Evolutionary conservation across 1,140 invertebrate genomes (phyloP), one percentile per base, ranked within the genome.

Genomic region (Choristoneura fumiferana): DNA sequence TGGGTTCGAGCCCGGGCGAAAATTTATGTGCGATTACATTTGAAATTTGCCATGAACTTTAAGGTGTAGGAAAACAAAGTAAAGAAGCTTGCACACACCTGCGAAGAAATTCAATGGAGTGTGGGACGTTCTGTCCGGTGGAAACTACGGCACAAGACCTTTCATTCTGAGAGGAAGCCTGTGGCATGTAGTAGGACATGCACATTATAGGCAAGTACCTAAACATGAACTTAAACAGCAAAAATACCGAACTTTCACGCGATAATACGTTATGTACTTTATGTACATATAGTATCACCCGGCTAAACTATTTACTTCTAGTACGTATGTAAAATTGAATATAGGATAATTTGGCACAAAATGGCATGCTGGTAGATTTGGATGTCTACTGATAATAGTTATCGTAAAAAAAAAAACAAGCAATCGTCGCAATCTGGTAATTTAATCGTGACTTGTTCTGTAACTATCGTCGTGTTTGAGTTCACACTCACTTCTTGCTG

Each of bases 361-460:
- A n/a, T 49, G 12, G 43, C 43, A 17, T 49, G 43, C 10, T 14
- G 40, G 40, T 43, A 43, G 40, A 18, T 18, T 9, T 17, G 40
- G 40, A n/a, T n/a, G n/a, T n/a, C n/a, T 49, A 22, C 43, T 49
- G 9, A 12, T 5, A n/a, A 12, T 49, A 33, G 43, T 49, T 12
- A 49, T 29, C 22, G 22, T 49, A 49, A 49, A 49, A 49, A 49
- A 49, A 49, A 49, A 18, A 22, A 22, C 12, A 49, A 49, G 43
- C 22, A n/a, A 49, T 49, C 22, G 43, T 17, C 17, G 17, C 15
- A 17, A 49, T 49, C 22, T 22, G n/a, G 12, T 22, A 49, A 33
- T 22, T n/a, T 49, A 12, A 49, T 49, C 12, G 14, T 49, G 43
- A 49, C 12, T 17, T 22, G 17, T 49, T 49, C 10, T 39, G 4